phyloP scores from a whole-genome alignment of 2,797 vertebrate species.

The Amblyopsis hoosieri region DNA sequence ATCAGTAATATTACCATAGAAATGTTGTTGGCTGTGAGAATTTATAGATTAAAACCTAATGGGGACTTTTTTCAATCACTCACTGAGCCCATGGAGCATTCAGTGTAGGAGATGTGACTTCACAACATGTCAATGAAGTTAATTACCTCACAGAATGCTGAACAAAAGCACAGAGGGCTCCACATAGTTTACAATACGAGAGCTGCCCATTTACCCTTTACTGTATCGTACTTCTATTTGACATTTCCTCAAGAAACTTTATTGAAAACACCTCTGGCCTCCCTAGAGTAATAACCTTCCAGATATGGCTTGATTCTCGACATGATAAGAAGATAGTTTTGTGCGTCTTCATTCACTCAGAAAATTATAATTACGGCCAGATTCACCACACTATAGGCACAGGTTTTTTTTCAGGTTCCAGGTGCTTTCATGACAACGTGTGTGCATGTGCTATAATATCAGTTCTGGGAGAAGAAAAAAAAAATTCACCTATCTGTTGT shows the following conservation, averaged over 20 bases:
- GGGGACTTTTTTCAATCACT: conserved; percentile 58
- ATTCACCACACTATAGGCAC: too few species aligned
- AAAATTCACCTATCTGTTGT: background rate
- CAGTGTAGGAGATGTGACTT: conserved; percentile 41
- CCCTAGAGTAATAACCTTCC: conserved; percentile 13
- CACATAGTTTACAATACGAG: conserved; percentile 33
- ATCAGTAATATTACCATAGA: conserved; percentile 51
- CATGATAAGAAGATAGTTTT: too few species aligned
- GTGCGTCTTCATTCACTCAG: too few species aligned
- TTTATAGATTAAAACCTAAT: conserved; percentile 60
- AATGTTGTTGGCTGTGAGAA: conserved; percentile 43
- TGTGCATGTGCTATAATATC: too few species aligned
- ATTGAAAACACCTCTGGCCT: conserved; percentile 24
- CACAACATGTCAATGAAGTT: conserved; percentile 59
- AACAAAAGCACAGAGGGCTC: conserved; percentile 46
- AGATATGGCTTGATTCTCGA: too few species aligned
- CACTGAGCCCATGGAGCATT: conserved; percentile 47
- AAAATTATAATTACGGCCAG: too few species aligned
- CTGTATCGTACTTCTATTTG: conserved; percentile 59
- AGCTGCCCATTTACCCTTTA: conserved; percentile 46
- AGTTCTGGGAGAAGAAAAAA: too few species aligned
- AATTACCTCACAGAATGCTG: conserved; percentile 55
- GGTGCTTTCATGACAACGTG: too few species aligned
- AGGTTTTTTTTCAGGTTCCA: too few species aligned
- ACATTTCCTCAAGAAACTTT: conserved; percentile 39